Percentiles rank a stretch among this genome's conserved stretches.
Conservation (phyloP, 2,797 vertebrate species). For the Hylomyscus alleni region DNA sequence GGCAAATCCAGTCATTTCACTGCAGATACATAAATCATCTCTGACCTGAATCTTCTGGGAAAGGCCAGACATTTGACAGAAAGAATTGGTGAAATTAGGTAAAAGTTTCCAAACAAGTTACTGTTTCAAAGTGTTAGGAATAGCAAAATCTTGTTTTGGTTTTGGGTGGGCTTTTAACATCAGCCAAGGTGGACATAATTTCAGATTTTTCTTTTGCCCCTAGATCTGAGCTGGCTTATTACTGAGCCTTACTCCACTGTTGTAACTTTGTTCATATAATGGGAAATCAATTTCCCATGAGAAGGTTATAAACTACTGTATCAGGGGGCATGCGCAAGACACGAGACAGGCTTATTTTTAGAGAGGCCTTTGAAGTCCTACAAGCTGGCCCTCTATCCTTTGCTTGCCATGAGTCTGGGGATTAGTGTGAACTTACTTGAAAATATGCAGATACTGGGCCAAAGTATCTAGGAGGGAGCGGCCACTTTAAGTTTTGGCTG, state of each 20-base stretch:
- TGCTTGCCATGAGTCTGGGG: neutral
- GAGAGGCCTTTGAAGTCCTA: slow-evolving; percentile 25
- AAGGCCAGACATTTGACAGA: neutral
- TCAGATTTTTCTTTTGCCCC: neutral
- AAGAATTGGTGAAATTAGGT: neutral
- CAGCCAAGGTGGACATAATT: neutral
- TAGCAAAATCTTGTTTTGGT: neutral
- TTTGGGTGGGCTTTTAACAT: too few species aligned
- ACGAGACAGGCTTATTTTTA: slow-evolving; percentile 54
- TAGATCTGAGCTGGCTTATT: slow-evolving; percentile 5
- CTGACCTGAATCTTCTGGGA: neutral
- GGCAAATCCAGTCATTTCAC: neutral
- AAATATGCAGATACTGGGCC: neutral
- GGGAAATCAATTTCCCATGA: slow-evolving; percentile 55
- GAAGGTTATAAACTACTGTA: neutral
- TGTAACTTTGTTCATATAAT: slow-evolving; percentile 16
- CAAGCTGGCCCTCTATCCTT: neutral
- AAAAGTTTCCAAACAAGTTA: neutral
- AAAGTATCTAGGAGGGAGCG: neutral
- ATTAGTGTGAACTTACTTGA: neutral
- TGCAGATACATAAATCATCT: neutral
- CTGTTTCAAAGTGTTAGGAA: neutral
- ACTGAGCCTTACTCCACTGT: neutral
- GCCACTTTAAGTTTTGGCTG: neutral
- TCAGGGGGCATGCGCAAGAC: slow-evolving; percentile 2